A percentile compares a stretch with the other conserved stretches of the same genome.
These are phyloP conservation scores for Fragum fragum DNA, from an alignment of 2,888 invertebrate species.

Conservation along the genomic window DNA sequence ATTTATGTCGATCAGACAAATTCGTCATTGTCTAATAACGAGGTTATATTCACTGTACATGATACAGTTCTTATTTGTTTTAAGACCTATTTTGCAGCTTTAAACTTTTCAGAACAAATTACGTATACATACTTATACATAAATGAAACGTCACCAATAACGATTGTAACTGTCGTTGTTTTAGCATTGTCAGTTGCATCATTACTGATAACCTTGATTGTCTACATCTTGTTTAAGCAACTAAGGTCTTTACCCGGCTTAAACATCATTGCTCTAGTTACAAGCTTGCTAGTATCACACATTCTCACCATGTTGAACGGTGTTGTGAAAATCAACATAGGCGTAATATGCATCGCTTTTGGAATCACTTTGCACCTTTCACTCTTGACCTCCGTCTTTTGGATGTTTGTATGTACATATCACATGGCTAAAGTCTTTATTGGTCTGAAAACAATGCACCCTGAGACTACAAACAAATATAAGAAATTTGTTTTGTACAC, in stretches of 20 bases:
- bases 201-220: slow-evolving; percentile 33
- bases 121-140: background rate
- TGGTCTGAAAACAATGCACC: slow-evolving; percentile 25
- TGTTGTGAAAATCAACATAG: background rate
- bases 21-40: background rate
- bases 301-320: slow-evolving; percentile 36
- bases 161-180: slow-evolving; percentile 38
- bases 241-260: slow-evolving; percentile 54
- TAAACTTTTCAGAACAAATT: background rate
- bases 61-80: background rate
- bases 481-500: slow-evolving; percentile 15
- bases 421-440: slow-evolving; percentile 58
- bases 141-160: background rate
- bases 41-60: background rate
- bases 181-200: slow-evolving; percentile 37
- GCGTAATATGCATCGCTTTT: slow-evolving; percentile 34
- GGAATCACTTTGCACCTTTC: slow-evolving; percentile 33
- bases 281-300: slow-evolving; percentile 24
- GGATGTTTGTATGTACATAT: slow-evolving; percentile 46
- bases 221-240: slow-evolving; percentile 32
- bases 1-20: background rate
- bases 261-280: slow-evolving; percentile 37
- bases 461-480: slow-evolving; percentile 1
- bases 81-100: background rate
- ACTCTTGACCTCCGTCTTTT: slow-evolving; percentile 8